Evolutionary conservation across 2,113 vertebrate species (phyloP).

Genomic region (Corythoichthys haematopterus): DNA sequence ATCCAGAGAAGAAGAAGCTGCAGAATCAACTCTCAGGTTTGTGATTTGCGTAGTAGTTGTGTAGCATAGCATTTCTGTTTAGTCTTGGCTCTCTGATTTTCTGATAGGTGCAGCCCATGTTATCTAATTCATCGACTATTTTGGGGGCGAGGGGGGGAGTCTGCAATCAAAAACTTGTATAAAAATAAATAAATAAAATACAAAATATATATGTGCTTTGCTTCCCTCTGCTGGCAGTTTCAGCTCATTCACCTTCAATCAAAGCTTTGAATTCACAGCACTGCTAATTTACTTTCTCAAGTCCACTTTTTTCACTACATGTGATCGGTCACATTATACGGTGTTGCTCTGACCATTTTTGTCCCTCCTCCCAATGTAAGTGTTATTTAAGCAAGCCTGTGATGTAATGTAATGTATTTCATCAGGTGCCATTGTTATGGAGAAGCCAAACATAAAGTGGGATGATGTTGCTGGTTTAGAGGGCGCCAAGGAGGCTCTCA

Average conservation of each 20-base stretch:
- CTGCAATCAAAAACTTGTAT: no score
- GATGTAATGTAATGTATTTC: not conserved
- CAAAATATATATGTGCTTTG: no score
- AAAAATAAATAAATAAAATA: no score
- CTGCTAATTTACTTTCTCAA: not conserved
- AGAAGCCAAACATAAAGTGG: constrained; percentile 94
- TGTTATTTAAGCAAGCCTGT: not conserved
- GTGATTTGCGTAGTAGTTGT: not conserved
- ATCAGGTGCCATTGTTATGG: constrained; percentile 93
- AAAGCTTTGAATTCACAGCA: no score
- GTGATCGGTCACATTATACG: not conserved
- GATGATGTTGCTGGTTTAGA: constrained; percentile 92
- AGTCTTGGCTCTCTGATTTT: no score
- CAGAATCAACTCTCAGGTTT: constrained; percentile 96
- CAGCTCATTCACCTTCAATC: no score
- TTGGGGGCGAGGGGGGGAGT: no score
- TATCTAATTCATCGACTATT: no score
- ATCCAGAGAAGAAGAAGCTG: constrained; percentile 96
- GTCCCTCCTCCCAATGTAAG: not conserved
- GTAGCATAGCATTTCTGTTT: not conserved
- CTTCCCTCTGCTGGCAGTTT: no score
- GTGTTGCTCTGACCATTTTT: not conserved
- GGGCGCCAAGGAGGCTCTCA: constrained; percentile 94
- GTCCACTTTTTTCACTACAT: not conserved
- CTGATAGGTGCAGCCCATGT: no score